Base-by-base conservation (phyloP, 2,888 invertebrate species). In the Heliconius hortense region DNA sequence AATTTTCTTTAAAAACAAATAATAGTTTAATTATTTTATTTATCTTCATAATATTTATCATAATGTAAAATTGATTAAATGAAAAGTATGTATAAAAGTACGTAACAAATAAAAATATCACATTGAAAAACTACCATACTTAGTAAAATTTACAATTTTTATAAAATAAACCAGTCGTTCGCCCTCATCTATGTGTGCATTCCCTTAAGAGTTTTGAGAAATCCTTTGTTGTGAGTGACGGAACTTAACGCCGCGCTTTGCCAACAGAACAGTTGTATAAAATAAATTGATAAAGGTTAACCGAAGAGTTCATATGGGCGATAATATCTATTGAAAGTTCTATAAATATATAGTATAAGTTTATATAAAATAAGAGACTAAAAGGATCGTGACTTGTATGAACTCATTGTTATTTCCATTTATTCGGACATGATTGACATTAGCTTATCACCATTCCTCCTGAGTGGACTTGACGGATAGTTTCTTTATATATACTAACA, bases 401-500 rank as follows among this genome's bases (percentile, higher is more conserved):
- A 56, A 35, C n/a, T 31, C 56, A 69, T 15, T 69, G 31, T 43
- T 59, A 60, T 60, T 60, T 39, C 24, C 62, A 15, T 72, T 64
- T 35, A 28, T 56, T 62, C 35, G 53, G 18, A 64, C 53, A 64
- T 43, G 64, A 48, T 72, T 67, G 59, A 56, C 67, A n/a, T 66
- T 59, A 7, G 43, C 67, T 73, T 73, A 73, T 73, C 66, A 56
- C 21, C 26, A 31, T 73, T 73, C 59, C 73, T 73, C 59, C 67
- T 73, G 67, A 73, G 7, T 39, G 59, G 53, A 60, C 39, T 67
- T 67, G 67, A 67, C 67, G 48, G 18, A 73, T 66, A 21, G 18
- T 64, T 48, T 43, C 24, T 24, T 64, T 35, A 35, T 35, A 8
- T 35, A 35, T 8, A 35, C 8, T 31, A 1, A 35, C 8, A 35